Evolutionary conservation across 2,888 invertebrate species (phyloP), one percentile per base, ranked within the genome.

Genomic region (Caenorhabditis panamensis): DNA sequence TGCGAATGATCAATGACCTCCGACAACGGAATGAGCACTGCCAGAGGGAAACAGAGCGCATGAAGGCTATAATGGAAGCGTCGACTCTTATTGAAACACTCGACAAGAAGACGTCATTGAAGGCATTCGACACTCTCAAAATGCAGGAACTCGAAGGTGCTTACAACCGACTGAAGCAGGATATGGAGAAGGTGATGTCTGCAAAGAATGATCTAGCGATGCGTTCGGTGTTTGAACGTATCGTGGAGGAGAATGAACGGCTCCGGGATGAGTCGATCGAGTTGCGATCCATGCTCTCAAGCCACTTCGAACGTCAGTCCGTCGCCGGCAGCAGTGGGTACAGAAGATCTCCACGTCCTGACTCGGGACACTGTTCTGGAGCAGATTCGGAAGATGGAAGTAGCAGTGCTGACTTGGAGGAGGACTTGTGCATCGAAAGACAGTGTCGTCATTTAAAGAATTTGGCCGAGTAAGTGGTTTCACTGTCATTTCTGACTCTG

Each of bases 161-260:
- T 4, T 83, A 87, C 58, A 68, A 62, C 24, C 77, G 80, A 26
- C 53, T 87, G 67, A 83, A 84, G 61, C 58, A 37, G 41, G 86
- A 86, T 11, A 49, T 87, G 66, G 84, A 84, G 41, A 59, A 75
- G 41, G 24, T 87, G 11, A 63, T 82, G 13, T 54, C 64, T 4
- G 85, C 82, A 49, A 76, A 80, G 22, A 73, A 61, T 16, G 78
- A 80, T 13, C 31, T 31, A 1, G 47, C 66, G 5, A 66, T 83
- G 13, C 80, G 82, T 20, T 49, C 72, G 16, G 73, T 86, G 6
- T 71, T 87, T 18, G 87, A 87, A 24, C 51, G 84, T 9, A 78
- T 86, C 1, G 80, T 86, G 63, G 86, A 87, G 73, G 87, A 87
- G 49, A 85, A 86, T 56, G 86, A 86, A 18, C 58, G 86, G 44